These are phyloP conservation scores for Cyaniris semiargus DNA, from an alignment of 2,888 invertebrate genomes.

Conservation along the genomic window DNA sequence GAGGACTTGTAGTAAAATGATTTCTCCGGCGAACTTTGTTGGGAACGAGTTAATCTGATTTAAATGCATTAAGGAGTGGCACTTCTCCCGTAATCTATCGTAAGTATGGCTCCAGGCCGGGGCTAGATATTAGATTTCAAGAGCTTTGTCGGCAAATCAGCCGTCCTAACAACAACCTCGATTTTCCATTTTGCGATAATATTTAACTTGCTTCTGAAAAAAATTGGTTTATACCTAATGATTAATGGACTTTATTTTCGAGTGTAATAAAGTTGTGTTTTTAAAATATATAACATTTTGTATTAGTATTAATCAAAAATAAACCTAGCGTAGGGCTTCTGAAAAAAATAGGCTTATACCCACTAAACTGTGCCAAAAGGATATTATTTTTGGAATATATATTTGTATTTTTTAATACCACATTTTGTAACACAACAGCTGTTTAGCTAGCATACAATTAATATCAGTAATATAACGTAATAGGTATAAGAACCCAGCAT, in stretches of 20 bases:
- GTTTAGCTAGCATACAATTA: not conserved
- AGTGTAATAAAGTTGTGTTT: not conserved
- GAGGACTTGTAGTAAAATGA: conserved; percentile 14
- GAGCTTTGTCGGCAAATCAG: conserved; percentile 23
- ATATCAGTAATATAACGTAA: too few relatives aligned
- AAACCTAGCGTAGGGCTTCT: not conserved
- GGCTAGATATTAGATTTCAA: conserved; percentile 33
- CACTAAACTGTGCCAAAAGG: too few relatives aligned
- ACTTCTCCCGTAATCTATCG: conserved; percentile 34
- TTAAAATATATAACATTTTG: not conserved
- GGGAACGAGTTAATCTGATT: conserved; percentile 33
- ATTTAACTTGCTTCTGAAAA: not conserved
- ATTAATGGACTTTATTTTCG: not conserved
- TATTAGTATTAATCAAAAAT: not conserved
- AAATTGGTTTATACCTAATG: not conserved
- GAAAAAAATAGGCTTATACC: not conserved
- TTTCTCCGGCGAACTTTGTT: conserved; percentile 9
- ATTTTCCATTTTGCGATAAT: conserved; percentile 20
- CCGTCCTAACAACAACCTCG: conserved; percentile 19
- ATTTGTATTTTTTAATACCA: too few relatives aligned
- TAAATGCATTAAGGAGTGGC: conserved; percentile 36
- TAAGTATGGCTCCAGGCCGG: conserved; percentile 27
- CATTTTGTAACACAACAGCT: not conserved
- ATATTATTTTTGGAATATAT: too few relatives aligned
- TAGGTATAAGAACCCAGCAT: not conserved